Evolutionary conservation across 2,113 vertebrate genomes (phyloP), one percentile per base, ranked within the genome.

Genomic region (Mustelus asterias): DNA sequence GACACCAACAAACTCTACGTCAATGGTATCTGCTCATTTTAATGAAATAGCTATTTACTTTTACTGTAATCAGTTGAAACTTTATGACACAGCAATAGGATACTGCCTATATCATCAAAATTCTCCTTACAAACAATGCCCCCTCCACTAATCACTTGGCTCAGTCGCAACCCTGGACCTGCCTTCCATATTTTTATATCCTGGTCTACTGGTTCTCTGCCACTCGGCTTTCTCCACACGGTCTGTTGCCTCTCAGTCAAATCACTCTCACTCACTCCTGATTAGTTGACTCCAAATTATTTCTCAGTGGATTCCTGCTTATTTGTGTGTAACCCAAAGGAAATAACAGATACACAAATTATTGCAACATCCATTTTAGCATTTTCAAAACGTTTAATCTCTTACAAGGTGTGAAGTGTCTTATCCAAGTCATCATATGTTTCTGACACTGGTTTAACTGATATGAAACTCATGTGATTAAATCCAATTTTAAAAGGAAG

Each of bases 1-100:
- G 96, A 97, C 9, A 85, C 88, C 44, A 78, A 8, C 0, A 96
- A 96, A 24, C 89, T 96, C 65, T 96, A 96, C 72, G 94, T 97
- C 13, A 96, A 89, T 0, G 96, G 97, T 97, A 96, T 5, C 37
- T 58, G 13, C 26, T 41, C 54, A 20, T 13, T 65, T 37, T 78
- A 58, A 37, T 95, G 14, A 37, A 85, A 41, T 63, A 85, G 65
- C 33, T 29, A n/a, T 67, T 67, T 44, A 80, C 2, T 63, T 33
- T n/a, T 65, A 37, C 89, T 93, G 60, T 65, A 37, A 92, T 1
- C 33, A 22, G 5, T 37, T 65, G 10, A 37, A 65, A 65, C 18
- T 93, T 93, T 1, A 65, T n/a, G 22, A 65, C 63, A n/a, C n/a
- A n/a, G n/a, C n/a, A n/a, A 18, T 8, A 37, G 60, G 60, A 3